Percentiles rank a stretch among this genome's conserved stretches.
These are phyloP conservation scores for Plumapathes pennacea DNA, from an alignment of 92 coral and sea anemone genomes.

Conservation along the genomic window DNA sequence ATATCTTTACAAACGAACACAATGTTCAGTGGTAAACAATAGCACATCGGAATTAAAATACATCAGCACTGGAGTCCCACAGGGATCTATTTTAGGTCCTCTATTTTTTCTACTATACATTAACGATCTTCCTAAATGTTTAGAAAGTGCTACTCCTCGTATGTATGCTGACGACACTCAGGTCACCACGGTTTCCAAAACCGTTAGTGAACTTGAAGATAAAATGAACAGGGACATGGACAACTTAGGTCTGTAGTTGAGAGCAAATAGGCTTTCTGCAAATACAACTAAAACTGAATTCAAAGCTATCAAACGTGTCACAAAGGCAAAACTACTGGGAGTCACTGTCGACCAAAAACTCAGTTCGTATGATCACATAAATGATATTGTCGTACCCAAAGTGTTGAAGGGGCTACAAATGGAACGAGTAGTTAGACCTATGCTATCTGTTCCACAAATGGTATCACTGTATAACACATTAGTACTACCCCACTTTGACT, in stretches of 20 bases:
- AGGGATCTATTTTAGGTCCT: conserved; percentile 57
- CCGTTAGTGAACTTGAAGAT: conserved; percentile 7
- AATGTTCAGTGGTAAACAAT: conserved; percentile 35
- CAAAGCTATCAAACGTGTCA: too few relatives aligned
- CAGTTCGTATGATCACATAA: too few relatives aligned
- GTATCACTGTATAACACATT: too few relatives aligned
- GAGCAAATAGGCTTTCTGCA: conserved; percentile 13
- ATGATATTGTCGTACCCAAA: too few relatives aligned
- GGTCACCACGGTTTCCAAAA: neutral
- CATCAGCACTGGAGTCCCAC: conserved; percentile 42
- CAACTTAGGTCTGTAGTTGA: conserved; percentile 20
- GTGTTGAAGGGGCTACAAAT: too few relatives aligned
- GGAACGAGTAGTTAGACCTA: too few relatives aligned
- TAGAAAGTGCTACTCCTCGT: conserved; percentile 12
- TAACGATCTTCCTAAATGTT: conserved; percentile 14
- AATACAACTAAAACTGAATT: conserved; percentile 11
- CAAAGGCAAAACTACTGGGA: too few relatives aligned
- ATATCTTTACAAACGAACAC: conserved; percentile 24
- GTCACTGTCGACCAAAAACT: too few relatives aligned
- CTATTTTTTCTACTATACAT: conserved; percentile 35
- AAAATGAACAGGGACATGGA: conserved; percentile 26
- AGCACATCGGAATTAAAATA: conserved; percentile 3
- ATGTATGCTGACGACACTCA: conserved; percentile 39
- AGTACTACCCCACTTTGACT: too few relatives aligned
- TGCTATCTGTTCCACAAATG: too few relatives aligned